These are phyloP conservation scores for Capricornis sumatraensis DNA, from an alignment of 2,113 vertebrate species.

Conservation along the genomic window DNA sequence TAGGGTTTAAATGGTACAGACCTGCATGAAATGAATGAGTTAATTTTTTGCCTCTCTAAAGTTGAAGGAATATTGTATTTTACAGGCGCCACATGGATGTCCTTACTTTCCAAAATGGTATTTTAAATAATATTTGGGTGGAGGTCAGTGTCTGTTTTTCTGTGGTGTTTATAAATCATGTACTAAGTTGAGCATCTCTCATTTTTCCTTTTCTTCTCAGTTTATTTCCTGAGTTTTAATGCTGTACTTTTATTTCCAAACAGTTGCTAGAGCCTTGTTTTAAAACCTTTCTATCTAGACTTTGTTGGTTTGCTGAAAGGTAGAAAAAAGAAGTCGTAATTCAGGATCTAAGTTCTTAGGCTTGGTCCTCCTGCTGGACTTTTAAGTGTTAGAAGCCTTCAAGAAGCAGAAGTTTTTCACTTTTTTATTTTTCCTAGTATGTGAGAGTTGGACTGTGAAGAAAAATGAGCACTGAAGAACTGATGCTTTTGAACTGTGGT, in stretches of 20 bases:
- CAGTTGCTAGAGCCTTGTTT: background rate
- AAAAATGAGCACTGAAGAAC: accelerated
- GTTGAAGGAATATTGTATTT: background rate
- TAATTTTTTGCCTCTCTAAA: background rate
- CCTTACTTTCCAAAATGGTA: background rate
- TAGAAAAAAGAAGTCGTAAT: background rate
- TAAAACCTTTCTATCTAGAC: background rate
- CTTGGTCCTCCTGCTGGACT: background rate
- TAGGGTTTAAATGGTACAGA: background rate
- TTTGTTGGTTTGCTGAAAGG: background rate
- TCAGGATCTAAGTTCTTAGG: background rate
- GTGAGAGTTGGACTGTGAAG: too few species aligned
- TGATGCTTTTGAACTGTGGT: too few species aligned
- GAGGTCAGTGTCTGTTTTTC: background rate
- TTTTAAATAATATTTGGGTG: background rate
- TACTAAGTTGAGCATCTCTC: background rate
- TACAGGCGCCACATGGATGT: background rate
- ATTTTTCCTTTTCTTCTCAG: background rate
- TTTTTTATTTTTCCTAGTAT: background rate
- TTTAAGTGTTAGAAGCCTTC: background rate
- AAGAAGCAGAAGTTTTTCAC: background rate
- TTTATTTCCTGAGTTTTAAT: background rate
- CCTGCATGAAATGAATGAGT: background rate
- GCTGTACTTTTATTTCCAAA: background rate
- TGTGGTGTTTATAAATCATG: background rate